Evolutionary conservation across 2,888 invertebrate species (phyloP).

Genomic region (Ernsta delagoae): DNA sequence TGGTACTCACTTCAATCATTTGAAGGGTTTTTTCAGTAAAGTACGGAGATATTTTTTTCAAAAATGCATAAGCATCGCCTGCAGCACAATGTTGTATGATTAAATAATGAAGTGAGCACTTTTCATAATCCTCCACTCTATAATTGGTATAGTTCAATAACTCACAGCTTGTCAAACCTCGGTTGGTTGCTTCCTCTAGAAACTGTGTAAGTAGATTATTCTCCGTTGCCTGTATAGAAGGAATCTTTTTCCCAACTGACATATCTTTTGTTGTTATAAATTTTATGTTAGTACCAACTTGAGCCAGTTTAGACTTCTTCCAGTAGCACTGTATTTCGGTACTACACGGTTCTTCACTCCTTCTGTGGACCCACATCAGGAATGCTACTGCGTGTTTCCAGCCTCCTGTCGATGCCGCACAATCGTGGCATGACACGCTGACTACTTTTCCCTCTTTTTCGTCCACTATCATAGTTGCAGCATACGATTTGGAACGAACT

Average conservation of each 20-base stretch:
- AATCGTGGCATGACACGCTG: neutral
- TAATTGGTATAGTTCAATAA: too few species aligned
- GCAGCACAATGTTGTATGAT: too few species aligned
- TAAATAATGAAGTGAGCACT: too few species aligned
- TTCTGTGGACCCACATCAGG: conserved; percentile 7
- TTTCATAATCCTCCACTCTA: too few species aligned
- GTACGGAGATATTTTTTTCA: neutral
- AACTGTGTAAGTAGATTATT: neutral
- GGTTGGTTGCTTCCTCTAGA: neutral
- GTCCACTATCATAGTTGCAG: neutral
- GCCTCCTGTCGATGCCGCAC: neutral
- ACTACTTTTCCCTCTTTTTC: neutral
- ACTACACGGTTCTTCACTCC: neutral
- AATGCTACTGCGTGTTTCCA: neutral
- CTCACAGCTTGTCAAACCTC: too few species aligned
- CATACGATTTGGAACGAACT: neutral
- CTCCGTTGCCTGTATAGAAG: neutral
- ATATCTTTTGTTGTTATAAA: neutral
- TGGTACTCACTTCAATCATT: neutral
- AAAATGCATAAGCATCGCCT: neutral
- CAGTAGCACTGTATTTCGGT: neutral
- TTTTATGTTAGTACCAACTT: neutral
- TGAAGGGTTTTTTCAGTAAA: neutral
- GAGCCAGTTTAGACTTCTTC: neutral
- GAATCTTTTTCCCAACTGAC: neutral